Evolutionary conservation across 2,113 vertebrate genomes (phyloP), one percentile per base, ranked within the genome.

Genomic region (Pituophis catenifer): DNA sequence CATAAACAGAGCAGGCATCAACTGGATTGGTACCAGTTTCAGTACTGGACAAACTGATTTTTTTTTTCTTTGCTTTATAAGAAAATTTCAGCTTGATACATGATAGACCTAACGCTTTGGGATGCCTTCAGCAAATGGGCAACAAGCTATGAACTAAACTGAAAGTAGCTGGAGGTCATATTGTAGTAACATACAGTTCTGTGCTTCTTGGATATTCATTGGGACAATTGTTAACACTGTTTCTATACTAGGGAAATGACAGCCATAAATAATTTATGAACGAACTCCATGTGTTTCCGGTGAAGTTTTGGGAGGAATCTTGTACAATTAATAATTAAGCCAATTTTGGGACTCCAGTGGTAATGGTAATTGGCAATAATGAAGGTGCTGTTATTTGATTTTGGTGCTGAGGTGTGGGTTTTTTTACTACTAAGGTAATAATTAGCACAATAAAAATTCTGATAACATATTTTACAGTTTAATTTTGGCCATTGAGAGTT

Each of bases 1-100:
- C 86, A 75, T 33, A 48, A 89, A 86, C 9, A 23, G 29, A 58
- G 85, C 53, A 85, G 38, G 33, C 85, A 75, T 93, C 70, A 86
- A 54, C 38, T 86, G 65, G 88, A 89, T 90, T 93, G 85, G 85
- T 89, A 90, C 85, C 44, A 58, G 26, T 85, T 89, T 38, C 53
- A 89, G 12, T 57, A 87, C 55, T 92, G 23, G 38, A 52, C 33
- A 81, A 58, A 85, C 38, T 59, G 54, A 52, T 86, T 90, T 90
- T 85, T 90, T 85, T 89, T 85, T 89, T 2, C 21, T 48, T 89
- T n/a, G 33, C 86, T 86, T 75, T 44, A 55, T 90, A 59, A 90
- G 44, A 90, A 58, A 90, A 81, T 90, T 54, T 26, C 89, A 90
- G 38, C 44, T 86, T 90, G 70, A 90, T 90, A 90, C 10, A 53